Percentiles rank a stretch among this genome's conserved stretches.
Conservation (phyloP, 2,113 vertebrate genomes). For the Nycticorax nycticorax region DNA sequence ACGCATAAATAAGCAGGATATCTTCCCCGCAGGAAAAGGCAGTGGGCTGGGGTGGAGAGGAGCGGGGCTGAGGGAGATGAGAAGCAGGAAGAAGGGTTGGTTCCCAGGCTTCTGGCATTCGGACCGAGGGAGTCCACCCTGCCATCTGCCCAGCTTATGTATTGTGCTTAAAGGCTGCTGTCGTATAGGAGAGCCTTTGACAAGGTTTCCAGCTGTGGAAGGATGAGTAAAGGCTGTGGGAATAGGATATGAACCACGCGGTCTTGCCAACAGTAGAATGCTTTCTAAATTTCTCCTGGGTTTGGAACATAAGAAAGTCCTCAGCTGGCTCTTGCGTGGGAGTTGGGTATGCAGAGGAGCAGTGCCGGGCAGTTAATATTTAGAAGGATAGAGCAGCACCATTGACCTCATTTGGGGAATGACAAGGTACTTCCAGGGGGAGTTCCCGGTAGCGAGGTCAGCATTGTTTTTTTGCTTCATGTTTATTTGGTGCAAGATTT, state of each 20-base stretch:
- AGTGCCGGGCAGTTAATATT: constrained; percentile 14
- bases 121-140: constrained; percentile 34
- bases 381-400: background rate
- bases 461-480: background rate
- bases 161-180: constrained; percentile 48
- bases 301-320: constrained; percentile 13
- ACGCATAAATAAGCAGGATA: constrained; percentile 55
- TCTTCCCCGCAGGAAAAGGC: constrained; percentile 60
- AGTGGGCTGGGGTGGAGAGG: constrained; percentile 14
- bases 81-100: constrained; percentile 67
- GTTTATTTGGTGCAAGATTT: constrained; percentile 31
- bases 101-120: constrained; percentile 69
- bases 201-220: constrained; percentile 68
- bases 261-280: constrained; percentile 42
- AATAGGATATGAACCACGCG: constrained; percentile 44
- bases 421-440: background rate
- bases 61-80: constrained; percentile 30
- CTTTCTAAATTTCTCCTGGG: constrained; percentile 50
- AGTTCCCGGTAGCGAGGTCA: constrained; percentile 18
- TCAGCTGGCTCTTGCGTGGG: background rate
- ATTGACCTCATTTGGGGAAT: background rate
- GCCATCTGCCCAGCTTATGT: constrained; percentile 59
- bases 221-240: constrained; percentile 68
- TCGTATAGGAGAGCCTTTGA: constrained; percentile 37
- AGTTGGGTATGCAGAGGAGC: background rate